Conservation (phyloP, 2,113 vertebrate genomes). For the Pelobates fuscus region DNA sequence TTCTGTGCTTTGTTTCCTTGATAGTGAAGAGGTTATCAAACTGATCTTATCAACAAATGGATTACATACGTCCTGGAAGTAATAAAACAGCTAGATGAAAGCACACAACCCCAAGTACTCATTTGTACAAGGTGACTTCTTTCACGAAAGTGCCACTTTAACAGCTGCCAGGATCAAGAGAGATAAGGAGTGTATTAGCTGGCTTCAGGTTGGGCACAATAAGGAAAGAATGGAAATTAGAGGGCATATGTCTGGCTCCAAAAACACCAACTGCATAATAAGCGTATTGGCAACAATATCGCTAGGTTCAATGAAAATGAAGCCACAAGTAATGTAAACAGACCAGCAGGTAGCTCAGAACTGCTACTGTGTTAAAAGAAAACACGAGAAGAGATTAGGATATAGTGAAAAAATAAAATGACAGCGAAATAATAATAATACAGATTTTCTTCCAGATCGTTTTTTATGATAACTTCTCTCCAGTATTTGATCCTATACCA, state of each 20-base stretch:
- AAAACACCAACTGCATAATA: conserved; percentile 6
- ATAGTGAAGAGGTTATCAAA: conserved; percentile 24
- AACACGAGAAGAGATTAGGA: conserved; percentile 15
- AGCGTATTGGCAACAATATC: not conserved
- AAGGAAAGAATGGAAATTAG: conserved; percentile 15
- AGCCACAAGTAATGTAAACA: conserved; percentile 30
- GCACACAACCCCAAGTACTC: conserved; percentile 1
- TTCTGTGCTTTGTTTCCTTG: not conserved
- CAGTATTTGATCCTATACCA: too few species aligned
- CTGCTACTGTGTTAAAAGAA: conserved; percentile 37
- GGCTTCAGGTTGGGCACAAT: not conserved
- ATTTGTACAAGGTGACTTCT: conserved; percentile 20
- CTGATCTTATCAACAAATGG: conserved; percentile 1
- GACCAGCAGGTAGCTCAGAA: conserved; percentile 28
- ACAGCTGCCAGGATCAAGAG: conserved; percentile 10
- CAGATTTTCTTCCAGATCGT: too few species aligned
- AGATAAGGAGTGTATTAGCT: conserved; percentile 21
- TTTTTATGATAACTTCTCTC: too few species aligned
- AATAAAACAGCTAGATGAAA: conserved; percentile 19
- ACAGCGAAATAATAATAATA: too few species aligned
- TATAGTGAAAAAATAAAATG: not conserved
- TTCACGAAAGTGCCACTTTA: conserved; percentile 18
- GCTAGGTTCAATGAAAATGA: conserved; percentile 10
- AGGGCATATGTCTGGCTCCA: not conserved
- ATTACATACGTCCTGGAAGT: conserved; percentile 6